Base-by-base conservation (phyloP, 2,113 vertebrate genomes). In the Ondatra zibethicus region DNA sequence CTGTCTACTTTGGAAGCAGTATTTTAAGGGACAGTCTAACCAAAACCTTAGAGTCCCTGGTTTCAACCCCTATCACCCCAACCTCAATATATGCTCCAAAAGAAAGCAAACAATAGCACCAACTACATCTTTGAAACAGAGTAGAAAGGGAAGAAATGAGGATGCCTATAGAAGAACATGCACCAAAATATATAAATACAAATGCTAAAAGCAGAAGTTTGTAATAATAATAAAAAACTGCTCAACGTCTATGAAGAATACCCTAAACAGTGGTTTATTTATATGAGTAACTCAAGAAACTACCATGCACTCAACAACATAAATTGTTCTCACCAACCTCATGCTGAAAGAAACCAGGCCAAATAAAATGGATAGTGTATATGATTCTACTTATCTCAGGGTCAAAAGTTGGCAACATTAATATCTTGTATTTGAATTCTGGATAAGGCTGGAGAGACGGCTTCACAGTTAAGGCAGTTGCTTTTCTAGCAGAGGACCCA, bases 241-340 rank as follows among this genome's bases (percentile, higher is more conserved):
- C 23, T 92, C 36, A 61, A 1, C 86, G 76, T n/a, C 17, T 21
- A 80, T 89, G 42, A 96, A n/a, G 14, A 61, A 19, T 72, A 92
- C 33, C 92, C 61, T 68, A 73, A 89, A 80, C 63, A 86, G 42
- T 39, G 16, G 36, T 73, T 76, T 75, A 45, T n/a, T 77, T 94
- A 84, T 50, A 36, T 45, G 6, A 94, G 50, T 80, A 88, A 97
- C 58, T 97, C 45, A 75, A 76, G 65, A 95, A 95, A 87, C 14
- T 75, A 70, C 70, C 3, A 10, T 31, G 39, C 1, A 45, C 63
- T 80, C 27, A 92, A 66, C 3, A 82, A 50, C 10, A 27, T 82
- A 75, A 90, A 76, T 80, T 88, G 39, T 16, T 66, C n/a, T 65
- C 55, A 92, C 12, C 81, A 90, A 89, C 3, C 5, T 78, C 68